phyloP scores from a whole-genome alignment of 2,888 invertebrate species.

The Bhutanitis thaidina region DNA sequence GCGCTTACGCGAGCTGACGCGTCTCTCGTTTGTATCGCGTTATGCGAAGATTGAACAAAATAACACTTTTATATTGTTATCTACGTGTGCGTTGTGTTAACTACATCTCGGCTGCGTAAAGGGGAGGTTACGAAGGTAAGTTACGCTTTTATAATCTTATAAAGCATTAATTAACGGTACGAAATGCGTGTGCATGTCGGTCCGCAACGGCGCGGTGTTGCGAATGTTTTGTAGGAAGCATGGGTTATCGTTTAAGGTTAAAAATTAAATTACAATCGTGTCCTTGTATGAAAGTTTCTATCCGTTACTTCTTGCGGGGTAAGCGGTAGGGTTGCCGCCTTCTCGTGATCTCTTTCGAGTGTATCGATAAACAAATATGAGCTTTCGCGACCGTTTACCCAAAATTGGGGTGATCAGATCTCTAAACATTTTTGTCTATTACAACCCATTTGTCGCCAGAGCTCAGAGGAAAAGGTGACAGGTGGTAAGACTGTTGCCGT shows the following conservation, averaged over 20 bases:
- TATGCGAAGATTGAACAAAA: slow-evolving; percentile 22
- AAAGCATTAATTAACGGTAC: slow-evolving; percentile 10
- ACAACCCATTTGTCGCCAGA: too few species aligned
- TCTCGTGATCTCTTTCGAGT: too few species aligned
- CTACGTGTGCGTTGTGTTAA: slow-evolving; percentile 4
- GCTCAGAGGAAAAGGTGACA: too few species aligned
- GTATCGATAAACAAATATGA: too few species aligned
- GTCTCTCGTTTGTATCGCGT: slow-evolving; percentile 24
- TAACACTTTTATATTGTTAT: neutral
- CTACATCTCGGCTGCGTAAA: neutral
- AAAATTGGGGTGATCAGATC: too few species aligned
- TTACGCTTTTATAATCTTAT: neutral
- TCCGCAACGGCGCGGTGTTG: slow-evolving; percentile 11
- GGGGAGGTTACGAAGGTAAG: slow-evolving; percentile 12
- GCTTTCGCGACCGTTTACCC: too few species aligned
- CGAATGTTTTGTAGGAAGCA: slow-evolving; percentile 10
- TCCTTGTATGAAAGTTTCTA: neutral
- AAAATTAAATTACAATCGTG: neutral
- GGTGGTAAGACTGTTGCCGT: too few species aligned
- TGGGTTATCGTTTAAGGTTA: slow-evolving; percentile 10
- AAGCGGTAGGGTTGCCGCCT: too few species aligned
- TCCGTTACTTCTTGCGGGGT: too few species aligned
- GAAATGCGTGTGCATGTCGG: slow-evolving; percentile 10
- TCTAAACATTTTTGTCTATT: too few species aligned
- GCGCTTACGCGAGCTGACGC: slow-evolving; percentile 26